Evolutionary conservation across 64 coral and sea anemone species (phyloP), one percentile per base, ranked within the genome.

Genomic region (Astreopora myriophthalma): DNA sequence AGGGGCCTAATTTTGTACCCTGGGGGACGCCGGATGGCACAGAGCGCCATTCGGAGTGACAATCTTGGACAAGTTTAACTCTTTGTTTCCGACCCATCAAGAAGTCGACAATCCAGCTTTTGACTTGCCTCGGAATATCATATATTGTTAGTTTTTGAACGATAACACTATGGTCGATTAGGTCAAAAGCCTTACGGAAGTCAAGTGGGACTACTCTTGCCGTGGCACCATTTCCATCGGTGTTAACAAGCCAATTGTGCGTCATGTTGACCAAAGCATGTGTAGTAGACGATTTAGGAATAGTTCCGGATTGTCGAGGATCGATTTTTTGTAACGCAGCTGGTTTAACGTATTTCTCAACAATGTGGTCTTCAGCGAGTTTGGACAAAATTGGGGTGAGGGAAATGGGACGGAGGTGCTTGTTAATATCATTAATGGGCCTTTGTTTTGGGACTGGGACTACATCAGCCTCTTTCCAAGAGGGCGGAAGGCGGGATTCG

Each of bases 381-480:
- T 42, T 42, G 39, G 1, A 42, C 39, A 44, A 44, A 44, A 44
- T 44, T 44, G 40, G 40, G 6, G 40, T 44, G 1, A 44, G 40
- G 40, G 40, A 44, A 44, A 44, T 44, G 40, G 1, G 40, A 44
- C 1, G 1, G 40, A 44, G 40, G 49, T 22, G 49, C 49, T 55
- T 55, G 17, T 55, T 55, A 55, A 55, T 55, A 55, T 55, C 49
- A 55, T 55, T 55, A 2, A 55, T 22, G 49, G 49, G 17, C 49
- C 49, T 55, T 74, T 61, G 39, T 73, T 89, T 78, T 38, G 71
- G 85, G 36, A 76, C 36, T 17, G 85, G 85, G 48, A 65, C 67
- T 17, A 87, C 57, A 48, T 86, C 42, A 34, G 85, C 85, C 30
- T 87, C 67, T 87, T 87, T 87, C 85, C 68, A 87, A 44, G 85